Evolutionary conservation across 2,113 vertebrate species (phyloP).

Genomic region (Tragelaphus scriptus): DNA sequence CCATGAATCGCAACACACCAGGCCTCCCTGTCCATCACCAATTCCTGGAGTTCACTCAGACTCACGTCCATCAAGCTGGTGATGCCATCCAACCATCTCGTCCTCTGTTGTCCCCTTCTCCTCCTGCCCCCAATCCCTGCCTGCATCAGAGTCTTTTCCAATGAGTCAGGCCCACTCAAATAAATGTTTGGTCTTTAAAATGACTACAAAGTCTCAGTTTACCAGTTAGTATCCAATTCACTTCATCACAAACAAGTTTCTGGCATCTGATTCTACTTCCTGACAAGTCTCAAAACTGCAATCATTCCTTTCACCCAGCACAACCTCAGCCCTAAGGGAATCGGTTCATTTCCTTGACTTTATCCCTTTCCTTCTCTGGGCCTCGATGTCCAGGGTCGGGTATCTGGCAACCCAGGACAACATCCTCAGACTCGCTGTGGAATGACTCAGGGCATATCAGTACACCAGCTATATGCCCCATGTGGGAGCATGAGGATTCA

Average conservation of each 20-base stretch:
- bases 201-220: neutral
- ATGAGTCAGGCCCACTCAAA: neutral
- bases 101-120: too few species aligned
- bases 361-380: neutral
- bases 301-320: neutral
- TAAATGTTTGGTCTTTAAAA: neutral
- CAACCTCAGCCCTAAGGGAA: neutral
- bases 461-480: neutral
- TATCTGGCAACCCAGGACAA: neutral
- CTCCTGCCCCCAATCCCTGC: too few species aligned
- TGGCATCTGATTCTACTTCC: neutral
- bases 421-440: accelerated
- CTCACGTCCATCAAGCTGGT: too few species aligned
- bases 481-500: accelerated
- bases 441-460: accelerated
- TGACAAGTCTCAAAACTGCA: neutral
- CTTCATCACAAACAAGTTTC: neutral
- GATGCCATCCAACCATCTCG: too few species aligned
- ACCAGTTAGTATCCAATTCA: neutral
- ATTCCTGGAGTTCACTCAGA: too few species aligned
- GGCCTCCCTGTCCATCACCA: too few species aligned
- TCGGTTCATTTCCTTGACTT: neutral
- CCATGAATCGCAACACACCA: too few species aligned
- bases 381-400: neutral
- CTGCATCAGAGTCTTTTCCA: too few species aligned